These are phyloP conservation scores for Nesospiza acunhae DNA, from an alignment of 2,113 vertebrate genomes.

Conservation along the genomic window DNA sequence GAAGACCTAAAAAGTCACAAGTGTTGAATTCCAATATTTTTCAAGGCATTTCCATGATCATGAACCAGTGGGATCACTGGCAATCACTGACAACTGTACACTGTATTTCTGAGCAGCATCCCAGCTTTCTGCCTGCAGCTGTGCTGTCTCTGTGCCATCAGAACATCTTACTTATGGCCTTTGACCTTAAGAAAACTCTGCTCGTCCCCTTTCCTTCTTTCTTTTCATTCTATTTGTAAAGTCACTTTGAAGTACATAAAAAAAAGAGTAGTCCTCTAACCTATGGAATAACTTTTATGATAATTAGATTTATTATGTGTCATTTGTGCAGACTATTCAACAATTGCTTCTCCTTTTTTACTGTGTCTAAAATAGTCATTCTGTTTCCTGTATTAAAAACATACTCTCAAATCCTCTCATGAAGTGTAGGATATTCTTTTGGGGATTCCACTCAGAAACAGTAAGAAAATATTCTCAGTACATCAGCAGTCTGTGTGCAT, in stretches of 20 bases:
- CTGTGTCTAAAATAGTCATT: neutral
- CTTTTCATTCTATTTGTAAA: neutral
- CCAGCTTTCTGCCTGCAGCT: neutral
- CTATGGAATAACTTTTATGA: neutral
- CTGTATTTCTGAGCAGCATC: neutral
- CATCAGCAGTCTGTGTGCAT: neutral
- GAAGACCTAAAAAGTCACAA: neutral
- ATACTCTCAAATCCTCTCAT: neutral
- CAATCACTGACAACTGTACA: neutral
- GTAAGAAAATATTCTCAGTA: neutral
- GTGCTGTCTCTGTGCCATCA: neutral
- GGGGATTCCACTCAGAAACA: neutral
- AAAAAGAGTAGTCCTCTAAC: neutral
- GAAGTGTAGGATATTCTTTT: neutral
- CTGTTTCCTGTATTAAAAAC: constrained; percentile 18
- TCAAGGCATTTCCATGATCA: neutral
- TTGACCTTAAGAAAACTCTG: neutral
- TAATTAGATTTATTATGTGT: neutral
- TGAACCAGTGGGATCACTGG: neutral
- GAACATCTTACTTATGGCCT: neutral
- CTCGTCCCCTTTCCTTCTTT: fast-evolving
- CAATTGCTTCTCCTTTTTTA: neutral
- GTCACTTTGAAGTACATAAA: neutral
- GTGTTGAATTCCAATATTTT: neutral
- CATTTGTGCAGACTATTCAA: neutral